Conservation (phyloP, 2,888 invertebrate genomes). For the Apotomis capreana region DNA sequence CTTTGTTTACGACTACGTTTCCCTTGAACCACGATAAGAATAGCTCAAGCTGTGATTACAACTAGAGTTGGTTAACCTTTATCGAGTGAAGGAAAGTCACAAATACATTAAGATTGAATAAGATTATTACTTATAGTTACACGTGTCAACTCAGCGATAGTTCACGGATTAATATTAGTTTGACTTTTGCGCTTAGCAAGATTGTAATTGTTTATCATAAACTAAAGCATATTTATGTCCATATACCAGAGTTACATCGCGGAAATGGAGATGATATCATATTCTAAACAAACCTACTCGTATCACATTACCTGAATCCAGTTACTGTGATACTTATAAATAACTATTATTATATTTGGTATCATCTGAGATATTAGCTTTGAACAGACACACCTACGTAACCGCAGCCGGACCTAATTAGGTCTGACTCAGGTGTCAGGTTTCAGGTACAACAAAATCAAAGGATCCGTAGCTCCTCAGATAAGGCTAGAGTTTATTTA, state of each 20-base stretch:
- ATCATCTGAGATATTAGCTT: background rate
- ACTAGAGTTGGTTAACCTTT: constrained; percentile 30
- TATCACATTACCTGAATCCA: no score
- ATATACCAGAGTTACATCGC: background rate
- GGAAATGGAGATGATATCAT: no score
- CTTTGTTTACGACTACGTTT: constrained; percentile 57
- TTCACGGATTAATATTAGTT: background rate
- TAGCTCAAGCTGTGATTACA: constrained; percentile 24
- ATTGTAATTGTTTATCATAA: background rate
- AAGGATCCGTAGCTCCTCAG: background rate
- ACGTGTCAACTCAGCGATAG: constrained; percentile 10
- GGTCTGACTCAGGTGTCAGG: constrained; percentile 6
- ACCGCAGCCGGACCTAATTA: constrained; percentile 7
- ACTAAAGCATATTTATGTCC: background rate
- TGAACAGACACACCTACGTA: constrained; percentile 18
- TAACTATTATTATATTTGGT: background rate
- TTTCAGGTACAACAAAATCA: constrained; percentile 19
- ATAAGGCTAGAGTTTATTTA: constrained; percentile 11
- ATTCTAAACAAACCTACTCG: no score
- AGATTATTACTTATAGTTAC: background rate
- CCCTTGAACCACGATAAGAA: constrained; percentile 63
- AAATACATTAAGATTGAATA: constrained; percentile 22
- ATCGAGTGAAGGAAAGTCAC: constrained; percentile 30
- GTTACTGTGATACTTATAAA: background rate
- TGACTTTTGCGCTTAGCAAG: background rate